Evolutionary conservation across 2,888 invertebrate genomes (phyloP), one percentile per base, ranked within the genome.

Genomic region (Pristionchus mayeri): DNA sequence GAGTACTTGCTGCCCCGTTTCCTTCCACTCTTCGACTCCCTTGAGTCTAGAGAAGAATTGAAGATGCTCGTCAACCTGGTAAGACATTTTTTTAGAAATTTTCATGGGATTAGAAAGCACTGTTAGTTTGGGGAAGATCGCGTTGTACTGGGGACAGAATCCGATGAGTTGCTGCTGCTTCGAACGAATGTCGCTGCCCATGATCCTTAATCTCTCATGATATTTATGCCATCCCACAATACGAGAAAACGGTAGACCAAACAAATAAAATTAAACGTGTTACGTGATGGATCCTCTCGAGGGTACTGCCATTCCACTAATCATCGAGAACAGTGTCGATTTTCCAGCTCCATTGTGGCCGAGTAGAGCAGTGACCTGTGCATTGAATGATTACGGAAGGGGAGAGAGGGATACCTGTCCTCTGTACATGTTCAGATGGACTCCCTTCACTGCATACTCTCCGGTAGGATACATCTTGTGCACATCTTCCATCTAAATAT

Each of bases 311-410:
- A 91, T 87, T 81, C 92, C 92, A 52, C 86, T 87, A 27, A 90
- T 87, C 80, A 88, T 87, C 18, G 88, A 84, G 71, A 90, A 90
- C 0, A 88, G 89, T n/a, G 91, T 91, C 85, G 87, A 87, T 85
- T 91, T 91, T 63, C 91, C 91, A 30, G 92, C 92, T 30, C 92
- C 92, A 85, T 92, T 92, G 82, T 92, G 92, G 44, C 92, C 92
- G 27, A 92, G 89, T 16, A 92, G 88, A n/a, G 91, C 90, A 2
- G 92, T 88, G 0, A 91, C 88, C 90, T 90, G 24, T 44, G 30
- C 63, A 6, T 63, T n/a, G n/a, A n/a, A n/a, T n/a, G n/a, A n/a
- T n/a, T n/a, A n/a, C n/a, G n/a, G n/a, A n/a, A n/a, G n/a, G n/a
- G n/a, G n/a, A n/a, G n/a, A 6, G 13, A 30, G 4, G 4, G 3